Percentiles rank a stretch among this genome's conserved stretches.
Conservation (phyloP, 2,113 vertebrate genomes). For the Agapornis roseicollis region DNA sequence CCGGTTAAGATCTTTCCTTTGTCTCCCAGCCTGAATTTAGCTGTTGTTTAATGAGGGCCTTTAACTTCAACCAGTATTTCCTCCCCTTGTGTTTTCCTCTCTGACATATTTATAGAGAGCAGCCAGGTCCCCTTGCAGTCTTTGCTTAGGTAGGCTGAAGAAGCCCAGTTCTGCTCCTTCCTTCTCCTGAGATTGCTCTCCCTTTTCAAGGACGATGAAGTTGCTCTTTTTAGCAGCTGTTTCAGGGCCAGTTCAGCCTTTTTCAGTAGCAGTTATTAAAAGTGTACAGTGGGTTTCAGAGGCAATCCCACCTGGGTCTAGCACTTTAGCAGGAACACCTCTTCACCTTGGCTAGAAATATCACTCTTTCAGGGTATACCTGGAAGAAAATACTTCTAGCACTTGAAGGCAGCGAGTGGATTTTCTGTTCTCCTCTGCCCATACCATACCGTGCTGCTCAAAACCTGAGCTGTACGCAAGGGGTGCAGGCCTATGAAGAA, state of each 20-base stretch:
- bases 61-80: constrained; percentile 10
- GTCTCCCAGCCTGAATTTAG: constrained; percentile 4
- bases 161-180: not conserved
- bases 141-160: not conserved
- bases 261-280: not conserved
- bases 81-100: not conserved
- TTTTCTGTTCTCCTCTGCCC: not conserved
- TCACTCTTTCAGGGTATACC: not conserved
- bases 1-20: not conserved
- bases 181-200: not conserved
- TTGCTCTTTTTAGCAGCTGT: not conserved
- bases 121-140: not conserved
- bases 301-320: not conserved
- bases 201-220: not conserved
- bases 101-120: not conserved
- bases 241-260: not conserved
- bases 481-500: not conserved
- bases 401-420: not conserved
- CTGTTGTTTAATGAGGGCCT: not conserved
- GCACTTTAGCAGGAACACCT: not conserved
- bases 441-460: not conserved
- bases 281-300: not conserved
- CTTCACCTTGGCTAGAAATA: not conserved
- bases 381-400: not conserved
- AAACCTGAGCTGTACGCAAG: not conserved